Evolutionary conservation across 2,113 vertebrate genomes (phyloP).

Genomic region (Malurus alboscapulatus): DNA sequence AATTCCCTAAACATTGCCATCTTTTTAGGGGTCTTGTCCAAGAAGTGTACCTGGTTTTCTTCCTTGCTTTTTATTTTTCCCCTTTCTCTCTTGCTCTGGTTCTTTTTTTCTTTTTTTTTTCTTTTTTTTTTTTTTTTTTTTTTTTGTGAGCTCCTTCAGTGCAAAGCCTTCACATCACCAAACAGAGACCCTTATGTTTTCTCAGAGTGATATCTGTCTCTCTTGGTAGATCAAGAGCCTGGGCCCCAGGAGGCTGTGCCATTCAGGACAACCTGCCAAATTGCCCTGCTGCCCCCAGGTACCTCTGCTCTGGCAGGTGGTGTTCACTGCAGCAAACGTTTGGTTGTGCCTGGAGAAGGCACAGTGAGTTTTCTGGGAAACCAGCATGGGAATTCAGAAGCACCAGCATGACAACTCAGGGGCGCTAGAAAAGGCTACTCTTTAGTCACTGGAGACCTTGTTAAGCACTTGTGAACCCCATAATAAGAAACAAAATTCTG

Average conservation of each 20-base stretch:
- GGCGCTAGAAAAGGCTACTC: background rate
- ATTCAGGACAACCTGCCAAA: background rate
- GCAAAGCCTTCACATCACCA: background rate
- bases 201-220: fast-evolving
- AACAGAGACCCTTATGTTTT: background rate
- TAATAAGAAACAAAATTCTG: background rate
- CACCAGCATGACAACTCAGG: background rate
- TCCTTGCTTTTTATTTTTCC: background rate
- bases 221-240: background rate
- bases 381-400: background rate
- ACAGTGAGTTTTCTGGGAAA: background rate
- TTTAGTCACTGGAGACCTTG: background rate
- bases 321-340: background rate
- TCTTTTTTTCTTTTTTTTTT: background rate
- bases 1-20: background rate
- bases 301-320: background rate
- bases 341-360: background rate
- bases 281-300: background rate
- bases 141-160: background rate
- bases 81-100: background rate
- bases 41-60: background rate
- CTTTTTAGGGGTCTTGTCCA: background rate
- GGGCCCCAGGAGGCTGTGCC: background rate
- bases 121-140: background rate
- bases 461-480: background rate